Conservation (phyloP, 1,140 invertebrate genomes). For the Colletes gigas region DNA sequence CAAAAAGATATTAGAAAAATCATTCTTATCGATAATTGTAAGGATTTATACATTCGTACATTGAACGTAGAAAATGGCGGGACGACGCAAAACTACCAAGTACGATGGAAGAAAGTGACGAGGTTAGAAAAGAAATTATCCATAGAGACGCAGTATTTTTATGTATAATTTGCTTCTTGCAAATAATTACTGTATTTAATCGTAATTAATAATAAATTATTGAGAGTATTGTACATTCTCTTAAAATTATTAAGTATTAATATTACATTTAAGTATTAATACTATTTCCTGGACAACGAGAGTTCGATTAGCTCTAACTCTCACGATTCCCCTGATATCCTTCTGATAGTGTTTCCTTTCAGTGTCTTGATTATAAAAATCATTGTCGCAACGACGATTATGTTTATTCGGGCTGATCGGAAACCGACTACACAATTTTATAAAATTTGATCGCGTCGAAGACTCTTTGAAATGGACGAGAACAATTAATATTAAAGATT, state of each 20-base stretch:
- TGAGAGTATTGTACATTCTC: slow-evolving; percentile 15
- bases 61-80: no score
- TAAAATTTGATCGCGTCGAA: no score
- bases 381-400: neutral
- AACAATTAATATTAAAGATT: no score
- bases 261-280: neutral
- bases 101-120: neutral
- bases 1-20: no score
- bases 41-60: no score
- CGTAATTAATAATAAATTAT: slow-evolving; percentile 44
- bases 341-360: neutral
- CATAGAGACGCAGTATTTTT: neutral
- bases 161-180: neutral
- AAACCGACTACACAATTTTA: no score
- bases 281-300: slow-evolving; percentile 50
- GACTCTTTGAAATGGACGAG: no score
- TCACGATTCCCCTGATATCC: slow-evolving; percentile 23
- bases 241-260: slow-evolving; percentile 45
- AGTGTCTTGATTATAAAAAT: neutral
- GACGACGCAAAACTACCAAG: neutral
- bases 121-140: slow-evolving; percentile 6
- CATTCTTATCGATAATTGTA: no score
- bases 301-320: slow-evolving; percentile 10
- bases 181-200: slow-evolving; percentile 1
- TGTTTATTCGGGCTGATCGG: neutral